Evolutionary conservation across 2,888 invertebrate species (phyloP), one percentile per base, ranked within the genome.

Genomic region (Diloba caeruleocephala): DNA sequence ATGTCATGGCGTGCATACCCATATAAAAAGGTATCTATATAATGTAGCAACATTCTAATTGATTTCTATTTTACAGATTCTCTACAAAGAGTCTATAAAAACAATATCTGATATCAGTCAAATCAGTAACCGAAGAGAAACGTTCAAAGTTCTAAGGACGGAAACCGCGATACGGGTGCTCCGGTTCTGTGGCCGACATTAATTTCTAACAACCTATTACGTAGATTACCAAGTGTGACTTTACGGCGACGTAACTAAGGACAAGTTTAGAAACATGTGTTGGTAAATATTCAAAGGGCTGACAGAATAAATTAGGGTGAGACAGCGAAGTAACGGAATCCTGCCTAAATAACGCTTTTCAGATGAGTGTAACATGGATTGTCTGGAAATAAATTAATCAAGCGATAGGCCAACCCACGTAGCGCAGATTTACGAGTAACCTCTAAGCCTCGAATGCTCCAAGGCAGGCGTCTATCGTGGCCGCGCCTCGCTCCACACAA

Each of bases 361-460:
- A 81, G 76, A 86, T 86, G 84, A 83, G 79, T 85, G 78, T 1
- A 21, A 21, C 21, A 21, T 7, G 78, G 79, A 82, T 85, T 84
- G 79, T 72, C 71, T 81, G 78, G 69, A 85, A 84, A 88, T 85
- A 88, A 87, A 90, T 90, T 88, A 90, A 91, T 90, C 87, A 88
- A 84, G 68, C 71, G 78, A 76, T 70, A 71, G 79, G 76, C 78
- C 78, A 75, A 77, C 82, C 81, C 80, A 79, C 83, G 85, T 82
- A 82, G 80, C 78, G 77, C 82, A 86, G 87, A 90, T 89, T 90
- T 89, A 90, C 88, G 86, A 86, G 82, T 77, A 79, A 76, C 78
- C 81, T 68, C 70, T 32, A 14, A 25, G 39, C 39, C 41, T n/a
- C 62, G 53, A 54, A 41, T 59, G 17, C 68, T 62, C 63, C 49